These are phyloP conservation scores for Hypomesus transpacificus DNA, from an alignment of 2,113 vertebrate genomes.

Conservation along the genomic window DNA sequence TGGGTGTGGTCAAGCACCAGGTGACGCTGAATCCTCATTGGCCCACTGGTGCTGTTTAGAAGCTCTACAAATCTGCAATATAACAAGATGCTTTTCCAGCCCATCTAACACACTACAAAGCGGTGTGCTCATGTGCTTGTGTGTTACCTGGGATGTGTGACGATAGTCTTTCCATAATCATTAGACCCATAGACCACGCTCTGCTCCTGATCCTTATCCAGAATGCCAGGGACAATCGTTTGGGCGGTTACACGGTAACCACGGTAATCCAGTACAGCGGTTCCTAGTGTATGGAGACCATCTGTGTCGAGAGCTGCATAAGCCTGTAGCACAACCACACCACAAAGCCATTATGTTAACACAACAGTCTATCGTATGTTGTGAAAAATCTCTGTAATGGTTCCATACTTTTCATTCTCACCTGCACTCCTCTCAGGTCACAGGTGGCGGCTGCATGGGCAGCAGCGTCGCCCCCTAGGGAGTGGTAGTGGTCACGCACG, in stretches of 20 bases:
- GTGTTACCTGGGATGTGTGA: constrained; percentile 79
- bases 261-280: constrained; percentile 90
- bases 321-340: constrained; percentile 55
- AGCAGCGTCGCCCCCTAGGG: constrained; percentile 87
- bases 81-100: not conserved
- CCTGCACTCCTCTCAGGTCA: constrained; percentile 87
- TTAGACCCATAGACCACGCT: constrained; percentile 91
- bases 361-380: not conserved
- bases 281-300: constrained; percentile 86
- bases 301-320: constrained; percentile 86
- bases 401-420: constrained; percentile 11
- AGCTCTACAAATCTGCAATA: constrained; percentile 77
- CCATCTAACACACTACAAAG: not conserved
- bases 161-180: constrained; percentile 91
- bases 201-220: constrained; percentile 92
- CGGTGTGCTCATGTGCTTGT: not conserved
- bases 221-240: constrained; percentile 89
- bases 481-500: constrained; percentile 86
- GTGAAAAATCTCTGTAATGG: too few species aligned
- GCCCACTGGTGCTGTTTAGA: constrained; percentile 85
- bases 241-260: constrained; percentile 91
- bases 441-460: constrained; percentile 85
- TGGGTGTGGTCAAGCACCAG: constrained; percentile 84
- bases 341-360: not conserved
- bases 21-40: constrained; percentile 86